A percentile compares a stretch with the other conserved stretches of the same genome.
phyloP scores from a whole-genome alignment of 2,797 vertebrate species.

The Anas acuta region DNA sequence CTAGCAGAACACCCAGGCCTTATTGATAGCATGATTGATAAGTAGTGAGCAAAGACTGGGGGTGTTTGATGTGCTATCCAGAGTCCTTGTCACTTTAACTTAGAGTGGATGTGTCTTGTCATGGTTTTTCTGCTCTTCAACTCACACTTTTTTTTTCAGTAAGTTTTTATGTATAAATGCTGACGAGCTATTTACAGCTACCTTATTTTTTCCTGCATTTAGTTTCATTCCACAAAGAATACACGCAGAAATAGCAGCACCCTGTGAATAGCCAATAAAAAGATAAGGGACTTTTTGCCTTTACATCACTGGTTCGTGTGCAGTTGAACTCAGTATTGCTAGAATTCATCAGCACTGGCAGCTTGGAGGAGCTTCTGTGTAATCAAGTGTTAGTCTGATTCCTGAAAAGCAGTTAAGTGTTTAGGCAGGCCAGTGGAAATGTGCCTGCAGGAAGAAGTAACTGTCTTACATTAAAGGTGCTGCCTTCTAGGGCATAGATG shows the following conservation, averaged over 20 bases:
- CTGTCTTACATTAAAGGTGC: not conserved
- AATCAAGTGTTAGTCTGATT: not conserved
- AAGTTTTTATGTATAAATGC: not conserved
- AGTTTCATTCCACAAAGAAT: not conserved
- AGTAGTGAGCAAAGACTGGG: not conserved
- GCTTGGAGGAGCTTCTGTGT: not conserved
- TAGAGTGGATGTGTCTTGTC: not conserved
- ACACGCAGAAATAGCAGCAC: rapidly evolving
- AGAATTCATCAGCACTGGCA: not conserved
- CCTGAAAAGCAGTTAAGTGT: not conserved
- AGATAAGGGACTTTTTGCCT: not conserved
- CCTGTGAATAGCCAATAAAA: not conserved
- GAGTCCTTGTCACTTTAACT: conserved; percentile 50
- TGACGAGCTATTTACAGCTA: conserved; percentile 18
- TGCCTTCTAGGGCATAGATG: not conserved
- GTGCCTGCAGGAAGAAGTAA: not conserved
- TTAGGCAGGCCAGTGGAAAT: not conserved
- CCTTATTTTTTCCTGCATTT: not conserved
- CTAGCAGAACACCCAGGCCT: not conserved
- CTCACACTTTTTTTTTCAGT: not conserved
- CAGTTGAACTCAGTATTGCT: not conserved
- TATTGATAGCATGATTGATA: not conserved
- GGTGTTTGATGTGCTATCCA: conserved; percentile 6
- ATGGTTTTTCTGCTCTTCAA: conserved; percentile 13
- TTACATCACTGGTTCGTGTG: not conserved